phyloP scores from a whole-genome alignment of 2,113 vertebrate genomes.

The Aptenodytes patagonicus region DNA sequence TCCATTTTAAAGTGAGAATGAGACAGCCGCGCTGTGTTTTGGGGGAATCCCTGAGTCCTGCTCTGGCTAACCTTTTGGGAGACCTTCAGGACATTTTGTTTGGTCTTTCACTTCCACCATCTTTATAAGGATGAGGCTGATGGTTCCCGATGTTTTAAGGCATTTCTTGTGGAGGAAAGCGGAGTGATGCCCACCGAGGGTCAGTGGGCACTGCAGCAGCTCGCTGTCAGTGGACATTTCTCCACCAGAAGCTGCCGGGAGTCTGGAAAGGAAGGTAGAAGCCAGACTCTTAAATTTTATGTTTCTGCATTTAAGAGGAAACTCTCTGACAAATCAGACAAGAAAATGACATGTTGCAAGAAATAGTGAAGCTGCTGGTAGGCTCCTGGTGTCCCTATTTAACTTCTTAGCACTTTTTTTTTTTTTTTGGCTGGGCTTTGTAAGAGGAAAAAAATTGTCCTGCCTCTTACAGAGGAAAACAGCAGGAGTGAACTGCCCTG shows the following conservation, averaged over 20 bases:
- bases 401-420: not conserved
- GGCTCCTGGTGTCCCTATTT: slow-evolving; percentile 28
- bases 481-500: not conserved
- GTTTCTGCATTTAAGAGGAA: slow-evolving; percentile 33
- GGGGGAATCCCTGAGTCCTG: not conserved
- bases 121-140: not conserved
- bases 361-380: slow-evolving; percentile 30
- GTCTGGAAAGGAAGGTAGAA: not conserved
- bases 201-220: accelerated
- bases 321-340: slow-evolving; percentile 35
- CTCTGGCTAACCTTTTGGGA: not conserved
- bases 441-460: not conserved
- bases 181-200: not conserved
- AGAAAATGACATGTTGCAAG: slow-evolving; percentile 59
- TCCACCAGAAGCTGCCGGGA: not conserved
- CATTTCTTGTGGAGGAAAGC: not conserved
- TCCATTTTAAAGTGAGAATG: not conserved
- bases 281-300: slow-evolving; percentile 7
- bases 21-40: not conserved
- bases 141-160: not conserved
- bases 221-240: accelerated
- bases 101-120: not conserved
- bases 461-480: not conserved
- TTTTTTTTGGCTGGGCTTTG: not conserved
- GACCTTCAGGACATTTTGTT: not conserved